Base-by-base conservation (phyloP, 2,888 invertebrate species). In the Hybos culiciformis region DNA sequence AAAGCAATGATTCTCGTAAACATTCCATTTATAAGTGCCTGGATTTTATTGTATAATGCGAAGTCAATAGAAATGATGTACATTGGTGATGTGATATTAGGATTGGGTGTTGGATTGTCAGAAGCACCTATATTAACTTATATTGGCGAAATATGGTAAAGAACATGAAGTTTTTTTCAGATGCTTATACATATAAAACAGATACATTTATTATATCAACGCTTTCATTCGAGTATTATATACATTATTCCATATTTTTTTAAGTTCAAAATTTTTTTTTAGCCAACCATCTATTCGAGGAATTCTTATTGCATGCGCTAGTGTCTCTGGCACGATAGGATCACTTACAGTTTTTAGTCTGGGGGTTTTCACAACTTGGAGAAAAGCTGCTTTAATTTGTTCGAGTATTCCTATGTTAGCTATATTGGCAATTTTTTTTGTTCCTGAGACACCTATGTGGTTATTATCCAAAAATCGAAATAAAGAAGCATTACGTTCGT, bases 401-500 rank as follows among this genome's bases (percentile, higher is more conserved):
- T 62, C 72, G 14, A 53, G 55, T 2, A 64, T 74, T 4, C 75
- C 75, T 0, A 46, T 74, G 0, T 48, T 68, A 12, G 71, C 74
- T 0, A 68, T 73, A 63, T 52, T 69, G 1, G 60, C 72, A 1
- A 72, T 75, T 2, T 55, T 70, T 2, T 66, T 73, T 56, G 74
- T 75, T 3, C 75, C 75, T 1, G 75, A 75, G 59, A 72, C 74
- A 7, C 75, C 74, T 29, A 66, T 73, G 53, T 75, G 74, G 75
- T 57, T 75, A n/a, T 50, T 75, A 44, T 72, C 74, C 0, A 72
- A 72, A 49, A 72, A 73, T 8, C 63, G 71, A 2, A 65, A 67
- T 49, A 69, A 70, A 53, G 73, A 74, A 9, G 74, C 75, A 0
- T 51, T 70, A 9, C 60, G 56, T 21, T 70, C 75, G 0, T 60